Evolutionary conservation across 2,888 invertebrate genomes (phyloP).

Genomic region (Cosmia trapezina): DNA sequence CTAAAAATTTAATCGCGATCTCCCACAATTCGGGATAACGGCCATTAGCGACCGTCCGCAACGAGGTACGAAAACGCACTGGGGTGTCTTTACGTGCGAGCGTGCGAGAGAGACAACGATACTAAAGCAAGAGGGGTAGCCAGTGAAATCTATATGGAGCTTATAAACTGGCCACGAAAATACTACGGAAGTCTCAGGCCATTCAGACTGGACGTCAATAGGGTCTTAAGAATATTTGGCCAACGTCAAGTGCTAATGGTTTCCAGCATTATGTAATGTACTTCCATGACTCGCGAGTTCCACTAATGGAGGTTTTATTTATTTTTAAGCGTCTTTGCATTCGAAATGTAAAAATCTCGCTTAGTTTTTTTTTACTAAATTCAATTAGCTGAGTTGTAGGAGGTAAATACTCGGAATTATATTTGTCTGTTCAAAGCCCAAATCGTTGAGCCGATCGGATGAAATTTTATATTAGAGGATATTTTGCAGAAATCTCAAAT

Average conservation of each 20-base stretch:
- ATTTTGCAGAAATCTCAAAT: slow-evolving; percentile 2
- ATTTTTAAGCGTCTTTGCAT: slow-evolving; percentile 31
- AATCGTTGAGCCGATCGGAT: slow-evolving; percentile 5
- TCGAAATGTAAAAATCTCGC: background rate
- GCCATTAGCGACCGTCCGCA: slow-evolving; percentile 68
- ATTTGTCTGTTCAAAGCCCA: background rate
- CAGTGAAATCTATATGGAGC: slow-evolving; percentile 80
- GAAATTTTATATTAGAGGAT: slow-evolving; percentile 12
- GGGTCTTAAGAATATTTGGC: slow-evolving; percentile 64
- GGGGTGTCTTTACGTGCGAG: slow-evolving; percentile 71
- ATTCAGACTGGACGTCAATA: slow-evolving; percentile 69
- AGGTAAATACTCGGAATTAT: background rate
- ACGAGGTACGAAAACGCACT: slow-evolving; percentile 79
- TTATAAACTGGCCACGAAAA: slow-evolving; percentile 75
- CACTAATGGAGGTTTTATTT: slow-evolving; percentile 45
- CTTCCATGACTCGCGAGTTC: slow-evolving; percentile 39
- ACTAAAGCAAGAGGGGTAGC: slow-evolving; percentile 69
- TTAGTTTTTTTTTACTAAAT: background rate
- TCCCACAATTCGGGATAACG: slow-evolving; percentile 53
- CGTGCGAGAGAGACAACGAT: slow-evolving; percentile 75
- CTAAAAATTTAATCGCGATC: slow-evolving; percentile 66
- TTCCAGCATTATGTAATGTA: slow-evolving; percentile 50
- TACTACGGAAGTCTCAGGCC: slow-evolving; percentile 70
- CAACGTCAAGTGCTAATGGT: slow-evolving; percentile 60
- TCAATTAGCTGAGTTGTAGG: background rate